Base-by-base conservation (phyloP, 2,113 vertebrate genomes). In the Tetrax tetrax region DNA sequence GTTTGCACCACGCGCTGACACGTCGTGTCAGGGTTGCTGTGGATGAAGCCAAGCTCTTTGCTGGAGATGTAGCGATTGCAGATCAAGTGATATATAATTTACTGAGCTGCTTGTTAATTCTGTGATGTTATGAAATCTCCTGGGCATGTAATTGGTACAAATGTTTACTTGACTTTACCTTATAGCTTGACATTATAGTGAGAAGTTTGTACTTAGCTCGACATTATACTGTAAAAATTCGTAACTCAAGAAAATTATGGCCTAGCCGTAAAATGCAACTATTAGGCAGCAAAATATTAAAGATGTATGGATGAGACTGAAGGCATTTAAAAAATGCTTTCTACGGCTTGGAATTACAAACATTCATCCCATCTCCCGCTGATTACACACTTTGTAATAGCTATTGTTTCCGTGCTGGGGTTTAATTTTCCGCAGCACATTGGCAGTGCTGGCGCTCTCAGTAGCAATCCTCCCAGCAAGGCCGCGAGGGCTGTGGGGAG, bases 51-150 rank as follows among this genome's bases (percentile, higher is more conserved):
- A 4, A 24, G 83, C 35, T 66, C 90, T 33, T 89, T 64, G 69
- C 83, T 83, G 85, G 90, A 45, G 86, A 24, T 21, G 65, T 5
- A 64, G 89, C 89, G 29, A 24, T 27, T 75, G 94, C 74, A 95
- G 91, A 89, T 89, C 3, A 12, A 78, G 86, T 25, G 74, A 94
- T 47, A 50, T 38, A 64, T 81, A 69, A 96, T 95, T 91, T 85
- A 93, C 87, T 29, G 87, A 96, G 87, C 90, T 84, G 79, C 95
- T 63, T 35, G 72, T 81, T 95, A 95, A 95, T 96, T 92, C 95
- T 53, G 9, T 5, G 48, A 72, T 64, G 69, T 95, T 96, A 60
- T 78, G 92, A 92, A 96, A 94, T 96, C 91, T 92, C 93, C 91
- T 93, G 94, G 93, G 95, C 75, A 77, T 77, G 53, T 84, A 94